Evolutionary conservation across 2,113 vertebrate species (phyloP).

Genomic region (Silurus meridionalis): DNA sequence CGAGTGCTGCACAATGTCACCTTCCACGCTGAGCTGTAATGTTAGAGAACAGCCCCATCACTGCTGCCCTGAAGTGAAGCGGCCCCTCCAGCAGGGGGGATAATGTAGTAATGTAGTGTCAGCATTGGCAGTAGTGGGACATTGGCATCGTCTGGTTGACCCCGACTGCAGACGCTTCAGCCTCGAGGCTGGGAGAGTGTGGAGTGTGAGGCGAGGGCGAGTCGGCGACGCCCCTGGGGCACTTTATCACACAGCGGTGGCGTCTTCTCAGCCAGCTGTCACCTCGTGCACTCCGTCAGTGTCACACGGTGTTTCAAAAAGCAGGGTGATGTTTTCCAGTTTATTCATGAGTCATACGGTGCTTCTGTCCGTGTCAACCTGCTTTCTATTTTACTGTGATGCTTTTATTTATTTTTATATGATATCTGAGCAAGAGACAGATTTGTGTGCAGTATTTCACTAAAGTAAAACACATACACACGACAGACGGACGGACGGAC

Average conservation of each 20-base stretch:
- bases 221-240: slow-evolving; percentile 25
- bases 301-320: slow-evolving; percentile 64
- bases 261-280: slow-evolving; percentile 74
- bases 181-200: no score
- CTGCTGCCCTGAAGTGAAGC: not conserved
- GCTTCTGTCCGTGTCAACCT: slow-evolving; percentile 21
- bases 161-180: slow-evolving; percentile 10
- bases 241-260: slow-evolving; percentile 74
- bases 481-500: no score
- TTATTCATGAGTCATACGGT: slow-evolving; percentile 66
- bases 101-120: slow-evolving; percentile 14
- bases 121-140: not conserved
- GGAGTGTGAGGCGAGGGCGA: not conserved
- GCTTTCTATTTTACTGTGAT: not conserved
- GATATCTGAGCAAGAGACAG: slow-evolving; percentile 13
- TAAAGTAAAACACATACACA: not conserved
- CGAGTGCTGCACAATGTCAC: slow-evolving; percentile 33
- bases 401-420: slow-evolving; percentile 45
- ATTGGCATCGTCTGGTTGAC: slow-evolving; percentile 19
- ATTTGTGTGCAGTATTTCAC: not conserved
- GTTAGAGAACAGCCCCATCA: slow-evolving; percentile 25
- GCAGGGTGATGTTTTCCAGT: slow-evolving; percentile 67
- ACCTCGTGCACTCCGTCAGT: slow-evolving; percentile 83
- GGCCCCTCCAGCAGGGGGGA: slow-evolving; percentile 14
- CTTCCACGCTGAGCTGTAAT: slow-evolving; percentile 23